Evolutionary conservation across 2,113 vertebrate genomes (phyloP).

Genomic region (Labrus mixtus): DNA sequence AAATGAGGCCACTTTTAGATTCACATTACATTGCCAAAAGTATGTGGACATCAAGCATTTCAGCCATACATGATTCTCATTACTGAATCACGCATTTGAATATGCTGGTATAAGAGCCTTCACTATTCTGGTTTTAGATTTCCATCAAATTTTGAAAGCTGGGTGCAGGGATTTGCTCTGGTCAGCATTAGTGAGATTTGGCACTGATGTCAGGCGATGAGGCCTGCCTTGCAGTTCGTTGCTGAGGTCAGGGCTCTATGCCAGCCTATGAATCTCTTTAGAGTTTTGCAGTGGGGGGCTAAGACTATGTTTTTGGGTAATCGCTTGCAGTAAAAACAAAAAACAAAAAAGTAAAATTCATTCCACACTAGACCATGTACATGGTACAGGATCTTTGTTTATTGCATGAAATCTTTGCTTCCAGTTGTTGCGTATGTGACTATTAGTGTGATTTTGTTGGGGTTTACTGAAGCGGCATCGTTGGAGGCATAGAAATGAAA

Average conservation of each 20-base stretch:
- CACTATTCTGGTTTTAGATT: background rate
- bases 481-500: too few species aligned
- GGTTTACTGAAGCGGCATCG: too few species aligned
- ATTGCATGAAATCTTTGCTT: background rate
- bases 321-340: background rate
- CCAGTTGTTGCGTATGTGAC: too few species aligned
- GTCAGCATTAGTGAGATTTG: slow-evolving; percentile 22
- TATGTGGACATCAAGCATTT: slow-evolving; percentile 4
- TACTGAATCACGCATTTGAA: background rate
- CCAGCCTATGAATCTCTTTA: background rate
- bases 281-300: too few species aligned
- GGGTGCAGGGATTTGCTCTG: slow-evolving; percentile 17
- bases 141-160: background rate
- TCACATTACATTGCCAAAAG: slow-evolving; percentile 20
- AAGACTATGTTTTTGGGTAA: background rate
- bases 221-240: background rate
- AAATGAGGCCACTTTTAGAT: slow-evolving; percentile 45
- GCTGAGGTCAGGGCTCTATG: background rate
- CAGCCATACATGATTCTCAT: background rate
- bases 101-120: slow-evolving; percentile 1
- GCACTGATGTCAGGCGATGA: background rate
- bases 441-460: too few species aligned
- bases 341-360: background rate
- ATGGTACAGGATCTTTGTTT: too few species aligned
- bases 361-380: background rate